A percentile compares a stretch with the other conserved stretches of the same genome.
Evolutionary conservation across 2,113 vertebrate species (phyloP).

Genomic region (Poicephalus gulielmi): DNA sequence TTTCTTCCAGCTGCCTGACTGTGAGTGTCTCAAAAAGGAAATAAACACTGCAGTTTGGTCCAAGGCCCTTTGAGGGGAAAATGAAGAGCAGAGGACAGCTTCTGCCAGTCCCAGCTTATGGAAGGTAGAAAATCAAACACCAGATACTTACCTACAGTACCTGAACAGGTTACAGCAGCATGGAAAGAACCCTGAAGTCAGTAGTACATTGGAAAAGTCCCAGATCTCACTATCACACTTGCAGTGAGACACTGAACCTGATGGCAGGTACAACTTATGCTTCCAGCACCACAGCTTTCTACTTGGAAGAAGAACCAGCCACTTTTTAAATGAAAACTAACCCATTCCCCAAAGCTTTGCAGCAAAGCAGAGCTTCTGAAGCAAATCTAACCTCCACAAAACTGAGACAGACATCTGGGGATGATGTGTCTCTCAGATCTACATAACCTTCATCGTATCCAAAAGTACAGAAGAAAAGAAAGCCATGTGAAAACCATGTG

Average conservation of each 20-base stretch:
- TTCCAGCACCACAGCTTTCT: background rate
- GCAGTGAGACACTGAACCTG: background rate
- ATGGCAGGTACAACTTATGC: background rate
- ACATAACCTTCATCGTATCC: background rate
- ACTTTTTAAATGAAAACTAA: background rate
- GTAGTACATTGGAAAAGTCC: background rate
- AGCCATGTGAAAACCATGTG: background rate
- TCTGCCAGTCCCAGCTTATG: background rate
- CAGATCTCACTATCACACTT: background rate
- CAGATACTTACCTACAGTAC: background rate
- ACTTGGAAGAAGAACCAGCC: background rate
- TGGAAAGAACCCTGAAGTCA: background rate
- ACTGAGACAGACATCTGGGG: background rate
- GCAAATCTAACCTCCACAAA: background rate
- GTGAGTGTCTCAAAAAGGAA: background rate
- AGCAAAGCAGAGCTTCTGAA: background rate
- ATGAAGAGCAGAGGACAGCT: background rate
- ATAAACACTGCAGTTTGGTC: background rate
- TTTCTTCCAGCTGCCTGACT: background rate
- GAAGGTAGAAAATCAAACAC: background rate
- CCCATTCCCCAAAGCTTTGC: background rate
- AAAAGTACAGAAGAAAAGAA: background rate
- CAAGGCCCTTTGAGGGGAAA: background rate
- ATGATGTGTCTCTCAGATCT: background rate
- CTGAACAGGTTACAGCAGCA: background rate